These are phyloP conservation scores for Morpho achilles DNA, from an alignment of 2,888 invertebrate species.

Conservation along the genomic window DNA sequence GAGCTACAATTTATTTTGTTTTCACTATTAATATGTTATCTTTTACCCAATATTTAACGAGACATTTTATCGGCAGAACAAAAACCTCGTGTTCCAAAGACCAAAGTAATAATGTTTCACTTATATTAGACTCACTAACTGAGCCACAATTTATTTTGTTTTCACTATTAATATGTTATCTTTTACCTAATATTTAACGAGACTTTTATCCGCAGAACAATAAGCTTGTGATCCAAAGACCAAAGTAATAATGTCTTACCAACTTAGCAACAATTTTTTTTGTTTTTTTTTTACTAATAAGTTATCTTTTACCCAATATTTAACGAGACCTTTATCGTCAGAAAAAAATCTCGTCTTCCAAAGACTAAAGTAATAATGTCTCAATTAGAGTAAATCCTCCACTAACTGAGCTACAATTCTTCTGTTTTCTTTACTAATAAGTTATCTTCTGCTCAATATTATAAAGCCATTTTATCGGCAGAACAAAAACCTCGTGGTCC, in stretches of 20 bases:
- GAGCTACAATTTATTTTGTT: neutral
- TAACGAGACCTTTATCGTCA: constrained; percentile 14
- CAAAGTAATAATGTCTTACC: constrained; percentile 20
- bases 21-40: too few relatives aligned
- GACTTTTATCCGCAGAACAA: constrained; percentile 30
- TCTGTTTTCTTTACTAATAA: too few relatives aligned
- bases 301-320: too few relatives aligned
- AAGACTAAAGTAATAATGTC: constrained; percentile 32
- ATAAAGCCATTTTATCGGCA: constrained; percentile 24
- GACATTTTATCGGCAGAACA: constrained; percentile 30
- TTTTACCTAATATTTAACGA: too few relatives aligned
- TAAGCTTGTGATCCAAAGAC: constrained; percentile 37
- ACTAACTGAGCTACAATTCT: neutral
- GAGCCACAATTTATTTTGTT: neutral
- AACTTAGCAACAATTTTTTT: neutral
- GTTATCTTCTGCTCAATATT: too few relatives aligned
- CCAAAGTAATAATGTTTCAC: constrained; percentile 24
- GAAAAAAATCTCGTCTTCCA: constrained; percentile 35
- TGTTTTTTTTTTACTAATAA: too few relatives aligned
- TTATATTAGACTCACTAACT: too few relatives aligned
- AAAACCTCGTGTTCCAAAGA: constrained; percentile 36
- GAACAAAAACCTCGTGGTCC: constrained; percentile 37
- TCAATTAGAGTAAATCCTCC: neutral
- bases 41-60: too few relatives aligned
- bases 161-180: too few relatives aligned